These are phyloP conservation scores for Fregetta grallaria DNA, from an alignment of 2,113 vertebrate genomes.

Conservation along the genomic window DNA sequence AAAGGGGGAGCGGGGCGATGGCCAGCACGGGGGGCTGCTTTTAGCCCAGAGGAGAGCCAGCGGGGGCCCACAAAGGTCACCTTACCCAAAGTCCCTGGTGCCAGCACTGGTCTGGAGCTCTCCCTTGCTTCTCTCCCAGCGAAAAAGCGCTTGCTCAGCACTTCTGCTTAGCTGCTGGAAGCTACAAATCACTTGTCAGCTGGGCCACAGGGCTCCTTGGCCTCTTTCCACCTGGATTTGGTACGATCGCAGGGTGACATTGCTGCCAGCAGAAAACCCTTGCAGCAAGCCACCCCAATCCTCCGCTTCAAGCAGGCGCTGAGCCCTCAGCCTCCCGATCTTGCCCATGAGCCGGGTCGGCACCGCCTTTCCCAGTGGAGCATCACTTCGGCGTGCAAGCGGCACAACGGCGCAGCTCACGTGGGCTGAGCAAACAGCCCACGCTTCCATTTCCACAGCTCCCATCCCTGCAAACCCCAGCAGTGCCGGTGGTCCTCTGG, in stretches of 20 bases:
- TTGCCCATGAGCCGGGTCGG: not conserved
- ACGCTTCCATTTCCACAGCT: not conserved
- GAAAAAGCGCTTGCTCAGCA: not conserved
- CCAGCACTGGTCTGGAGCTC: not conserved
- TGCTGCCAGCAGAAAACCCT: not conserved
- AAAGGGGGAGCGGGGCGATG: not conserved
- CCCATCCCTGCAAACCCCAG: not conserved
- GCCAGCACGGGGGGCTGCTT: not conserved
- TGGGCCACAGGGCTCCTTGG: not conserved
- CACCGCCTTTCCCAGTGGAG: too few relatives aligned
- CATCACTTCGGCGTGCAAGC: accelerated
- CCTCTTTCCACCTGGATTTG: not conserved
- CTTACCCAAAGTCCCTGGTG: not conserved
- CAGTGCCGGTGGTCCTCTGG: not conserved
- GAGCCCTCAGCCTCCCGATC: not conserved
- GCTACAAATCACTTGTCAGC: not conserved
- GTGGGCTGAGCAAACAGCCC: not conserved
- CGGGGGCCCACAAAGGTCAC: not conserved
- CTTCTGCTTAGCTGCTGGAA: not conserved
- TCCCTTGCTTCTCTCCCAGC: not conserved
- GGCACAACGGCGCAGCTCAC: too few relatives aligned
- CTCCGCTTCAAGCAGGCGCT: not conserved
- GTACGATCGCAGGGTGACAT: not conserved
- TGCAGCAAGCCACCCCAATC: not conserved
- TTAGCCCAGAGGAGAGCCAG: not conserved